phyloP scores from a whole-genome alignment of 2,113 vertebrate species.

The Macrotis lagotis region DNA sequence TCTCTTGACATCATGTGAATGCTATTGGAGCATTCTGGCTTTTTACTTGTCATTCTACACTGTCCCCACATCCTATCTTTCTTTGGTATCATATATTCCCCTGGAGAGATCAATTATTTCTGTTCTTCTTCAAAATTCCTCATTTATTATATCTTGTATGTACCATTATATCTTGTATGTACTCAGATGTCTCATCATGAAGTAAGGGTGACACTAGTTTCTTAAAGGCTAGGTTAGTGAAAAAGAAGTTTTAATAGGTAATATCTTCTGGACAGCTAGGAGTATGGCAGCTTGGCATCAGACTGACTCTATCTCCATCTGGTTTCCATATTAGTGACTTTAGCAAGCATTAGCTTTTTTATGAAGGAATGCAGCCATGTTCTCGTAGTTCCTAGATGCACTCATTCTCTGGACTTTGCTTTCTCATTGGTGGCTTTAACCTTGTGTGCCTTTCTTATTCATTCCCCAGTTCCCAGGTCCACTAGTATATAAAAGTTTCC shows the following conservation, averaged over 20 bases:
- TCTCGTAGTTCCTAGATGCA: background rate
- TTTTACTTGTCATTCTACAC: too few species aligned
- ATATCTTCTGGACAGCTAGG: background rate
- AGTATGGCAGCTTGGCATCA: background rate
- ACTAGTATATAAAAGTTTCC: too few species aligned
- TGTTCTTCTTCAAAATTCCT: background rate
- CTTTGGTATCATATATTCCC: too few species aligned
- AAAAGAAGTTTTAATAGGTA: background rate
- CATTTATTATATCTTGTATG: background rate
- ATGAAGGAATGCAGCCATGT: background rate
- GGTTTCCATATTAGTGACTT: background rate
- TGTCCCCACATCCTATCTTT: too few species aligned
- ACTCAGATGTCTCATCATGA: background rate
- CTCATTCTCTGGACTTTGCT: too few species aligned
- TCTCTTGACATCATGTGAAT: too few species aligned
- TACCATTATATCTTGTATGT: background rate
- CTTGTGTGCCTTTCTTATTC: too few species aligned
- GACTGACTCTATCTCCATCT: background rate
- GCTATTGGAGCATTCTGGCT: too few species aligned
- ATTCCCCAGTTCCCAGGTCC: too few species aligned
- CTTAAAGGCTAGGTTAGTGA: background rate
- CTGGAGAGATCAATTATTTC: too few species aligned
- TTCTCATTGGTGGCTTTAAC: too few species aligned
- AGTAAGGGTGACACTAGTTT: background rate
- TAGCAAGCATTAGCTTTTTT: background rate